These are phyloP conservation scores for Pecten maximus DNA, from an alignment of 2,888 invertebrate genomes.

Conservation along the genomic window DNA sequence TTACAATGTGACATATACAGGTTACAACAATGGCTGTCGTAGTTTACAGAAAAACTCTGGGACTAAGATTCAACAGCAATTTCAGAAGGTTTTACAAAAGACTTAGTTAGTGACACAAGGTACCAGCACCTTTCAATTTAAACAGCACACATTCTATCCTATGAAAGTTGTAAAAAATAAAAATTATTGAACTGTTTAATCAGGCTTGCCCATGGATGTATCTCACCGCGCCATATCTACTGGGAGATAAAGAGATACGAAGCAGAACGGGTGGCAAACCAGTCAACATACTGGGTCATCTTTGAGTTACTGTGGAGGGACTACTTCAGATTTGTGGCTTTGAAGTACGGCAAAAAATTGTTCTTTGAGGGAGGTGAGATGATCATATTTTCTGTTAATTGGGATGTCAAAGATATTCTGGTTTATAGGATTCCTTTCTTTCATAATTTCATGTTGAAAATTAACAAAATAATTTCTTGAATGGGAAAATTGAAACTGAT, in stretches of 20 bases:
- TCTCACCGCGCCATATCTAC: constrained; percentile 75
- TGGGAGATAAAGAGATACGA: constrained; percentile 77
- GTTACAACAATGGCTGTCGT: too few species aligned
- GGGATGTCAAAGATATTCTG: background rate
- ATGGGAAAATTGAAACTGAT: too few species aligned
- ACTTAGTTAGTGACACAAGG: too few species aligned
- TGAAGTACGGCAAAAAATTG: constrained; percentile 75
- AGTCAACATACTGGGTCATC: constrained; percentile 80
- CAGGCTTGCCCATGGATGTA: constrained; percentile 77
- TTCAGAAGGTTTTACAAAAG: too few species aligned
- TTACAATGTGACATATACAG: too few species aligned
- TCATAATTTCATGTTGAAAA: too few species aligned
- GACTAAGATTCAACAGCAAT: too few species aligned
- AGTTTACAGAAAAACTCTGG: too few species aligned
- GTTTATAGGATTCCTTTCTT: background rate
- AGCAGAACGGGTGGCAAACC: constrained; percentile 68
- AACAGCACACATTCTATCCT: too few species aligned
- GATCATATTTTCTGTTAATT: background rate
- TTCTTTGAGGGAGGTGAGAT: constrained; percentile 65
- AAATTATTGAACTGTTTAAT: background rate
- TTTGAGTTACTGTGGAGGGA: constrained; percentile 79
- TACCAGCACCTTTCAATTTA: too few species aligned
- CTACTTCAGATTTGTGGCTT: constrained; percentile 76
- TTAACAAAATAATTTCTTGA: too few species aligned
- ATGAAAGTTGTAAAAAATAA: too few species aligned